Base-by-base conservation (phyloP, 1,140 invertebrate genomes). In the Berghia stephanieae region DNA sequence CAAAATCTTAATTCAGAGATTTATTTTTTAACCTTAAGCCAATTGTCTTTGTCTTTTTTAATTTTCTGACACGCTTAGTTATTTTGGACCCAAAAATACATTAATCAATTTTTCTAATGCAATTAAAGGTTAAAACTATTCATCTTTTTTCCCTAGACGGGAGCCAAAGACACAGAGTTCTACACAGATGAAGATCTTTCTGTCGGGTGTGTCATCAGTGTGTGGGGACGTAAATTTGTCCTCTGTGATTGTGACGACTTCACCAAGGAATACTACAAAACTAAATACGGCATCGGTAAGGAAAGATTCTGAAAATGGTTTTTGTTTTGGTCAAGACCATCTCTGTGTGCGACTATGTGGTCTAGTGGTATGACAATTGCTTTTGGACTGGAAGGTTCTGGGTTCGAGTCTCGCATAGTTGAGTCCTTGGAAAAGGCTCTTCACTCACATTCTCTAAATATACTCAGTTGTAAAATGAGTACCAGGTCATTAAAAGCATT, bases 161-260 rank as follows among this genome's bases (percentile, higher is more conserved):
- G 90, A 42, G 85, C 85, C 18, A 80, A 86, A n/a, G 79, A 87
- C 40, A 82, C 83, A 36, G 90, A 93, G 27, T 93, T 92, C 88
- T 95, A 94, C 83, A 92, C 88, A 38, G 94, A 94, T 83, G 90
- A 89, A 67, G 94, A 98, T 88, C 88, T 98, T 21, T 92, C 91
- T 18, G 94, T 89, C 16, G 90, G 90, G 8, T 77, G 85, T 36
- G 82, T 85, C 0, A 36, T 90, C 36, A 90, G 88, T 81, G 86
- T 90, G 13, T 90, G 84, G 86, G 87, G 88, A 27, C 81, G 88
- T 42, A 88, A 87, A 78, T 75, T 89, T 46, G 38, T 90, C n/a
- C 24, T 90, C 4, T 86, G 84, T 78, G 89, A 89, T 75, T 86
- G 85, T 80, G 89, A 90, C 84, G 84, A 88, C 34, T 89, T 89